phyloP scores from a whole-genome alignment of 2,113 vertebrate species.

The Nestor notabilis region DNA sequence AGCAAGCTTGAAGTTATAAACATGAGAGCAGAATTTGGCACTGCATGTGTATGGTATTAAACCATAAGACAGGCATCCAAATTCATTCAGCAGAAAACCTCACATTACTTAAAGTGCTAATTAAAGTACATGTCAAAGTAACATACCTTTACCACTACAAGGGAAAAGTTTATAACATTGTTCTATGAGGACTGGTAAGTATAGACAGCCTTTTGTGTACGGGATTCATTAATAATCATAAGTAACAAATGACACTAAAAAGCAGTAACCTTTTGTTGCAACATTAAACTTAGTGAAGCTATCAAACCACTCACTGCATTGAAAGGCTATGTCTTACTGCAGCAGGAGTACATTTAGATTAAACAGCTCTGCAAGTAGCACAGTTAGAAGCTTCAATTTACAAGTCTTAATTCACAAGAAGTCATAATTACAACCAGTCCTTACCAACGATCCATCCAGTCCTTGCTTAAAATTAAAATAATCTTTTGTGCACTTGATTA shows the following conservation, averaged over 20 bases:
- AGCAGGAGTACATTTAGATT: neutral
- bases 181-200: neutral
- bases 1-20: neutral
- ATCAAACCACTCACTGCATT: neutral
- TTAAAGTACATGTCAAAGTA: neutral
- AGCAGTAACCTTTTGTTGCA: neutral
- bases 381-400: neutral
- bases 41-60: neutral
- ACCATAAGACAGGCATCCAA: neutral
- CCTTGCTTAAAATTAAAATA: constrained; percentile 13
- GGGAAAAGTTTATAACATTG: neutral
- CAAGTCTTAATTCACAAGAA: neutral
- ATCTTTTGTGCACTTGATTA: neutral
- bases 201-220: neutral
- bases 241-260: neutral
- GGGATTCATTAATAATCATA: neutral
- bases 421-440: neutral
- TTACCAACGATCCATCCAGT: neutral
- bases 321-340: neutral
- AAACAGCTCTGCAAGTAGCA: neutral
- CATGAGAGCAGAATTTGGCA: neutral
- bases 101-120: constrained; percentile 3
- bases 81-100: neutral
- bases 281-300: neutral
- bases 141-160: neutral